Evolutionary conservation across 1,140 invertebrate genomes (phyloP), one percentile per base, ranked within the genome.

Genomic region (Zaprionus taronus): DNA sequence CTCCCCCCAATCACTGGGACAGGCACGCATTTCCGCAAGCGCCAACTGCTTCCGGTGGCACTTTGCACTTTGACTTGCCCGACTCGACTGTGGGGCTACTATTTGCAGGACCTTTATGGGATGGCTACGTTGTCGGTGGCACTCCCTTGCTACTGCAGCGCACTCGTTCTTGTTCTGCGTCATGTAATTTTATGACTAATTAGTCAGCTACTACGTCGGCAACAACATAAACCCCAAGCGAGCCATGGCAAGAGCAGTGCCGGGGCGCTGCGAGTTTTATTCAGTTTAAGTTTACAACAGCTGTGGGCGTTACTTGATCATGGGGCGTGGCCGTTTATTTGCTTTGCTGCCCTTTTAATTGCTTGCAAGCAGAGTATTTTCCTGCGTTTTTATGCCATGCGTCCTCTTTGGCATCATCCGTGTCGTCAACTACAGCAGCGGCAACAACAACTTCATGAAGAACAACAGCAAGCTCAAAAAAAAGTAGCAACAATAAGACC

Each of bases 171-270:
- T 78, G 60, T 53, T 56, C 61, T 72, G 68, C 44, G 62, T 72
- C 85, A 71, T 87, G 84, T 84, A 87, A 87, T 87, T 87, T 87
- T 87, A 87, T 87, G 84, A 89, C 84, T 87, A 87, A 87, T 87
- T 87, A 87, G 84, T 79, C 81, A 81, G 84, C 84, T 84, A 81
- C 81, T 87, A 71, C 79, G 65, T 79, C 84, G 78, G 74, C 77
- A 85, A 79, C 83, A 81, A 71, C 79, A 86, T 81, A 71, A 72
- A 79, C 41, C 66, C 44, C 60, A 47, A 56, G 58, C 34, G 34
- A 17, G 44, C 15, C 1, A 4, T 31, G 28, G 20, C 31, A 53
- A 15, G 24, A 7, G 28, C 12, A 3, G 57, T 20, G 28, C 14
- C 4, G 11, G 36, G 14, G 12, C 31, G 41, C 66, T 20, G 56